Base-by-base conservation (phyloP, 2,113 vertebrate genomes). In the Channa maculata region DNA sequence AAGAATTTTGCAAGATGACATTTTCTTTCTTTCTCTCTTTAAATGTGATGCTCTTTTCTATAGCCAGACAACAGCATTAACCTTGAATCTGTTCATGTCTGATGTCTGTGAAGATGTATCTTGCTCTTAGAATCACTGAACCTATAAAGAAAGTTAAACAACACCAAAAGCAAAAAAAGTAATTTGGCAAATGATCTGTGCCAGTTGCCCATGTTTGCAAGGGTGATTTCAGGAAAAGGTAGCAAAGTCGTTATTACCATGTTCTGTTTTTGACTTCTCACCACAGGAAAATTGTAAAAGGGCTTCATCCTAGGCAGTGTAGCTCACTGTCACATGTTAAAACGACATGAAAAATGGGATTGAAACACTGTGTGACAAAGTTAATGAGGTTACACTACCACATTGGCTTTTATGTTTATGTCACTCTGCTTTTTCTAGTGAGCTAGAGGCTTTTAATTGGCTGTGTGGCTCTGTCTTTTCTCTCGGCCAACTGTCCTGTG, bases 301-400 rank as follows among this genome's bases (percentile, higher is more conserved):
- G 6, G 10, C 49, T 75, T 64, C 5, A 55, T 58, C 37, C 36
- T 43, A 57, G 54, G 54, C 13, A 39, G 34, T 6, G 38, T 53
- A 80, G 75, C 54, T 72, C 38, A 48, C 69, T 41, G 70, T 77
- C 57, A 73, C 50, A 43, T 64, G 69, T 73, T 73, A 53, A 70
- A 65, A 67, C 36, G 46, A 84, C 67, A 70, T 59, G 69, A 48
- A 83, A 71, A 85, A 66, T 55, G 39, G 50, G 70, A 36, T n/a
- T 44, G 69, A 83, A 83, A 82, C 80, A 79, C 54, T 72, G 77
- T 62, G 74, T 72, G 80, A 86, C 84, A 86, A 86, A 88, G 80
- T 89, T 90, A 90, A 91, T 89, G 83, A 91, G 89, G 88, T 87
- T 72, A 91, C 77, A 82, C 66, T 51, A 75, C 68, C 80, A 84